Evolutionary conservation across 2,888 invertebrate species (phyloP), one percentile per base, ranked within the genome.

Genomic region (Lasioglossum leucozonium): DNA sequence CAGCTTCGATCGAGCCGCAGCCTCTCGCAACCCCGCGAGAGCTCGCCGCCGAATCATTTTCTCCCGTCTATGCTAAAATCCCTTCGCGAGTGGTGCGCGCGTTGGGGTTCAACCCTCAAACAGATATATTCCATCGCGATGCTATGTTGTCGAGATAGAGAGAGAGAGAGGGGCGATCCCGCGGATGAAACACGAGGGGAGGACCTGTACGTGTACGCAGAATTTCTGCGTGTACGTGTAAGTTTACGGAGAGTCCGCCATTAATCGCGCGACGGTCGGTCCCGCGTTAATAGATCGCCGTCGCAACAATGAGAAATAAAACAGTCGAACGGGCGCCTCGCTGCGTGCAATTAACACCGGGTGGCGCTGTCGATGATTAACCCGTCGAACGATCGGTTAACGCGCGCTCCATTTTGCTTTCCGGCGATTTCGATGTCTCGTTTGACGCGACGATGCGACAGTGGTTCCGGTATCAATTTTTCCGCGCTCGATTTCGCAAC

Each of bases 81-180:
- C 82, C 78, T 72, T 58, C 65, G 71, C 44, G 22, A 62, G 30
- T 65, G 72, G 75, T 72, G 76, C 37, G 30, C 40, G 67, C 75
- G 42, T 65, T 30, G 67, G 83, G 83, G 77, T 72, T 73, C 76
- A 55, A 65, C 84, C 84, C 84, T 84, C 84, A 55, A 77, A 71
- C 79, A 67, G 79, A 85, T 73, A 77, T 82, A 77, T 82, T 71
- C 79, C 79, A 80, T 80, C 71, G 80, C 76, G 30, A 77, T 77
- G 73, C 62, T 47, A 58, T 55, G 22, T 8, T 51, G 8, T 22
- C 22, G 22, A 8, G 8, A 51, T 8, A 22, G 22, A 22, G 22
- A 51, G 47, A 51, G 47, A 51, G 47, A 18, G 44, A 4, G 44
- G 22, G 47, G 51, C 34, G 72, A 76, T 77, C 55, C 51, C 40